Conservation (phyloP, 2,797 vertebrate genomes). For the Brotula barbata region DNA sequence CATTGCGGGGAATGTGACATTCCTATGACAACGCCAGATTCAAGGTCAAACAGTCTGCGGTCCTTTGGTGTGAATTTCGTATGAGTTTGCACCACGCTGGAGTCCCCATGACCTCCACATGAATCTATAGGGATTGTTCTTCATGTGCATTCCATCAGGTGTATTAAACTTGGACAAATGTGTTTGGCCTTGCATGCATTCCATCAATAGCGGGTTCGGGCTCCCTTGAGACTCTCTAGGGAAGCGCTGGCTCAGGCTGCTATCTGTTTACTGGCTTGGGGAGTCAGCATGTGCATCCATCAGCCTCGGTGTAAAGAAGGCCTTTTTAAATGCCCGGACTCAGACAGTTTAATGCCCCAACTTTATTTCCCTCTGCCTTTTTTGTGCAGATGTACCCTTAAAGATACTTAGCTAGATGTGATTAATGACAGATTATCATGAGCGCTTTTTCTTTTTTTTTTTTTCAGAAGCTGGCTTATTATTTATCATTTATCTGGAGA, state of each 20-base stretch:
- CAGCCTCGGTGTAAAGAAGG: conserved; percentile 37
- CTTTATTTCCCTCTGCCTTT: conserved; percentile 5
- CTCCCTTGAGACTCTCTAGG: conserved; percentile 35
- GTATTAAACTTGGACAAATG: conserved; percentile 36
- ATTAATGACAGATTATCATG: too few relatives aligned
- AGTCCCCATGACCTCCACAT: conserved; percentile 13
- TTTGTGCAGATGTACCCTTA: too few relatives aligned
- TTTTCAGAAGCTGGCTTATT: too few relatives aligned
- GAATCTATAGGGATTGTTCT: conserved; percentile 7
- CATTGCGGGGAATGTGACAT: too few relatives aligned
- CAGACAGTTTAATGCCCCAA: not conserved
- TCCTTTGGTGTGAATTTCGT: too few relatives aligned
- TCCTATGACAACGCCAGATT: too few relatives aligned
- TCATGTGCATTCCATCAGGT: conserved; percentile 14
- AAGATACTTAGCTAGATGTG: too few relatives aligned
- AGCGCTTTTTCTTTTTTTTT: too few relatives aligned
- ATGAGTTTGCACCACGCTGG: too few relatives aligned
- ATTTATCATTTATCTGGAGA: too few relatives aligned
- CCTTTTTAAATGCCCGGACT: conserved; percentile 24
- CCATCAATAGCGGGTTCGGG: conserved; percentile 22
- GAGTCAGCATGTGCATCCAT: conserved; percentile 42
- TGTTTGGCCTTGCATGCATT: conserved; percentile 23
- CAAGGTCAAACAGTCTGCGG: too few relatives aligned
- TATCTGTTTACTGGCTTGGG: conserved; percentile 24
- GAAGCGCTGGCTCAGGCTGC: conserved; percentile 31